Percentiles rank a stretch among this genome's conserved stretches.
Conservation (phyloP, 2,888 invertebrate genomes). For the Mimumesa dahlbomi region DNA sequence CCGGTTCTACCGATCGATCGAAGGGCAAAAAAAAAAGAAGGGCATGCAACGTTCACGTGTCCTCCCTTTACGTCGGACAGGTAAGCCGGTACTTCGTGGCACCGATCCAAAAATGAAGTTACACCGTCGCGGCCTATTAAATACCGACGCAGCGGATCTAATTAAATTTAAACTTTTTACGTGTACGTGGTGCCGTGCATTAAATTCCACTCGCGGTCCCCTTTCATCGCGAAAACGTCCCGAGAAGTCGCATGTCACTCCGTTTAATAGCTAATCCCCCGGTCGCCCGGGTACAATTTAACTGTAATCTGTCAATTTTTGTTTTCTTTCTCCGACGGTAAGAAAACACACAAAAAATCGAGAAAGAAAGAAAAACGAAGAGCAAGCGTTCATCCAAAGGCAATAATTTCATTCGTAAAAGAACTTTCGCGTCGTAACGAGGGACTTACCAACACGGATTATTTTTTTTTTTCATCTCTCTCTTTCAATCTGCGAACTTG, state of each 20-base stretch:
- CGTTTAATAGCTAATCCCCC: conserved; percentile 65
- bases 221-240: conserved; percentile 49
- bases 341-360: conserved; percentile 21
- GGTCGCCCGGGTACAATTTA: conserved; percentile 19
- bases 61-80: conserved; percentile 48
- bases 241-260: conserved; percentile 68
- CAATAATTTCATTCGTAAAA: not conserved
- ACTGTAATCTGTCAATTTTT: conserved; percentile 30
- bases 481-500: too few relatives aligned
- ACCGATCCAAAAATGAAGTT: conserved; percentile 60
- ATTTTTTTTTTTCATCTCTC: too few relatives aligned
- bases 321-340: too few relatives aligned
- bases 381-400: conserved; percentile 1
- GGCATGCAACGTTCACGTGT: conserved; percentile 23
- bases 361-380: not conserved
- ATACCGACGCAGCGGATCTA: conserved; percentile 62
- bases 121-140: conserved; percentile 67
- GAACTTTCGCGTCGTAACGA: too few relatives aligned
- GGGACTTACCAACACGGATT: too few relatives aligned
- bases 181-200: conserved; percentile 28
- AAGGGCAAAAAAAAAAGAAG: conserved; percentile 13
- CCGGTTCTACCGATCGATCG: conserved; percentile 38
- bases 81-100: conserved; percentile 42
- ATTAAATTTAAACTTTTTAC: conserved; percentile 62
- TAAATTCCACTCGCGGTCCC: conserved; percentile 50